phyloP scores from a whole-genome alignment of 2,888 invertebrate genomes.

The Ptycholaimellus sp. region DNA sequence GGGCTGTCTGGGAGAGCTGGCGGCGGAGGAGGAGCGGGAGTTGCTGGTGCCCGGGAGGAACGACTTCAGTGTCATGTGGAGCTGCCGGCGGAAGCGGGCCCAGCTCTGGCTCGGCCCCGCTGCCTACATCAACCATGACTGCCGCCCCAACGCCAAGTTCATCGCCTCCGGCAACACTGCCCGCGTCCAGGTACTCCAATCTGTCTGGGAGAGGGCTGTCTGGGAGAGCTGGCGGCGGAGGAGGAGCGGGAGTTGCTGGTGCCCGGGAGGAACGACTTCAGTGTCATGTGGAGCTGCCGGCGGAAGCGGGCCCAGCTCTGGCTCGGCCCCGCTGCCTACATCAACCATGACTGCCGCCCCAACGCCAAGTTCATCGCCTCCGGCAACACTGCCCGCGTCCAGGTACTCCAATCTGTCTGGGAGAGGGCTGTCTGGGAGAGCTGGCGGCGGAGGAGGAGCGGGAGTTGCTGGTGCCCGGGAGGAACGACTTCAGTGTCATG shows the following conservation, averaged over 20 bases:
- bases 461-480: too few species aligned
- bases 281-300: conserved; percentile 35
- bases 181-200: conserved; percentile 45
- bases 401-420: conserved; percentile 44
- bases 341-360: conserved; percentile 91
- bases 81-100: conserved; percentile 48
- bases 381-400: conserved; percentile 73
- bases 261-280: too few species aligned
- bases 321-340: conserved; percentile 95
- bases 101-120: conserved; percentile 97
- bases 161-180: conserved; percentile 88
- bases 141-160: conserved; percentile 87
- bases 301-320: conserved; percentile 85
- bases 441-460: conserved; percentile 75
- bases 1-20: conserved; percentile 87
- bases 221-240: conserved; percentile 74
- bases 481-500: too few species aligned
- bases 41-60: too few species aligned
- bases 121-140: conserved; percentile 96
- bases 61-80: conserved; percentile 40
- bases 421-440: conserved; percentile 93
- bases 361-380: conserved; percentile 95
- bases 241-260: conserved; percentile 74
- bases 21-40: conserved; percentile 69
- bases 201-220: conserved; percentile 79